Conservation (phyloP, 2,797 vertebrate species). For the Tragelaphus eurycerus region DNA sequence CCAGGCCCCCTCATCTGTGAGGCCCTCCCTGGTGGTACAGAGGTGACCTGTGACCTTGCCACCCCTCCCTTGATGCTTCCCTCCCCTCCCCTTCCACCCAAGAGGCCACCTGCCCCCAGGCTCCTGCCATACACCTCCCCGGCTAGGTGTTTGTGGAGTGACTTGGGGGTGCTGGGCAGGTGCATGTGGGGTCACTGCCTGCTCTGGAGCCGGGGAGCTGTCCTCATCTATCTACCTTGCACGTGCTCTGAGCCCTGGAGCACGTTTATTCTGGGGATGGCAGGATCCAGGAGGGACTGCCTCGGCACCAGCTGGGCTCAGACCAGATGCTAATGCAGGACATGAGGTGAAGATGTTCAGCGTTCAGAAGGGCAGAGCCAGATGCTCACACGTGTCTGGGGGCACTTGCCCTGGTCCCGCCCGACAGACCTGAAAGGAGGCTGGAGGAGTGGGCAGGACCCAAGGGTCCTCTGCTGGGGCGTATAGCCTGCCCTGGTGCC, state of each 20-base stretch:
- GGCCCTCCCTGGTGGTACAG: background rate
- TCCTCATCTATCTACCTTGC: no score
- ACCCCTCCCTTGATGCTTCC: background rate
- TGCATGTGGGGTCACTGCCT: accelerated
- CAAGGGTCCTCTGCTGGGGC: accelerated
- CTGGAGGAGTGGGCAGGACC: background rate
- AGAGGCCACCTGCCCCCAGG: background rate
- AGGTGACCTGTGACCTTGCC: background rate
- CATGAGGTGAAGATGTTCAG: background rate
- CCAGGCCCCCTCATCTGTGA: background rate
- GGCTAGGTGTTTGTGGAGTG: background rate
- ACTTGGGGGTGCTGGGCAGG: background rate
- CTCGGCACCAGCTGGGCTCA: background rate
- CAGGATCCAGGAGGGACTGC: background rate
- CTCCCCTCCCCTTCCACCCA: background rate
- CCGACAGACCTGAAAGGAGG: background rate
- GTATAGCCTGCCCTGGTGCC: accelerated
- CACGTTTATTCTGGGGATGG: accelerated
- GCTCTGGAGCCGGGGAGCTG: background rate
- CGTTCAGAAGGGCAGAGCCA: background rate
- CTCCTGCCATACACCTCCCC: background rate
- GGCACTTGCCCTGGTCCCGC: background rate
- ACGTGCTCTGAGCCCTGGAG: no score
- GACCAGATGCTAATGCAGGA: background rate
- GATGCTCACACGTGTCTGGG: background rate